phyloP scores from a whole-genome alignment of 2,797 vertebrate genomes.

The Tadarida brasiliensis region DNA sequence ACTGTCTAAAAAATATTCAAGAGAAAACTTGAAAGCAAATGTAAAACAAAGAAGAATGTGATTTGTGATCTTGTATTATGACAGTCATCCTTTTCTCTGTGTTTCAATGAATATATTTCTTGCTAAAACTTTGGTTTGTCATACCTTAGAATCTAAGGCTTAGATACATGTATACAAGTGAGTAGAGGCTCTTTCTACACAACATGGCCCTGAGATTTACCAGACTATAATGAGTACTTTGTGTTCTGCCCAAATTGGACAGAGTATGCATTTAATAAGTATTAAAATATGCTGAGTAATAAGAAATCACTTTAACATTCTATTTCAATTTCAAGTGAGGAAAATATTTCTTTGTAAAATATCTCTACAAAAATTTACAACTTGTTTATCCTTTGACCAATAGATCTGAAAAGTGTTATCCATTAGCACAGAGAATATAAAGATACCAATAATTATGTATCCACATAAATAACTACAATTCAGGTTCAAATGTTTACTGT shows the following conservation, averaged over 20 bases:
- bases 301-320: not conserved
- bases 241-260: not conserved
- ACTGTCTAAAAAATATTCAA: not conserved
- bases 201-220: not conserved
- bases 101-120: not conserved
- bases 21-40: constrained; percentile 20
- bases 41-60: not conserved
- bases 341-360: not conserved
- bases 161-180: not conserved
- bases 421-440: not conserved
- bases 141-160: too few species aligned
- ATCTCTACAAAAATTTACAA: not conserved
- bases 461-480: not conserved
- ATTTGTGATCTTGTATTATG: not conserved
- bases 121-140: not conserved
- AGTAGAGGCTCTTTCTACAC: not conserved
- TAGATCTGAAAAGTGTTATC: not conserved
- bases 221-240: not conserved
- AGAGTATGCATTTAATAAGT: not conserved
- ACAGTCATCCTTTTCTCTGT: not conserved
- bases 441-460: not conserved
- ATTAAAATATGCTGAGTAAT: not conserved
- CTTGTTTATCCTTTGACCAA: not conserved
- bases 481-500: not conserved
- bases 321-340: not conserved